Evolutionary conservation across 2,797 vertebrate genomes (phyloP).

Genomic region (Melanotaenia pygmaea): DNA sequence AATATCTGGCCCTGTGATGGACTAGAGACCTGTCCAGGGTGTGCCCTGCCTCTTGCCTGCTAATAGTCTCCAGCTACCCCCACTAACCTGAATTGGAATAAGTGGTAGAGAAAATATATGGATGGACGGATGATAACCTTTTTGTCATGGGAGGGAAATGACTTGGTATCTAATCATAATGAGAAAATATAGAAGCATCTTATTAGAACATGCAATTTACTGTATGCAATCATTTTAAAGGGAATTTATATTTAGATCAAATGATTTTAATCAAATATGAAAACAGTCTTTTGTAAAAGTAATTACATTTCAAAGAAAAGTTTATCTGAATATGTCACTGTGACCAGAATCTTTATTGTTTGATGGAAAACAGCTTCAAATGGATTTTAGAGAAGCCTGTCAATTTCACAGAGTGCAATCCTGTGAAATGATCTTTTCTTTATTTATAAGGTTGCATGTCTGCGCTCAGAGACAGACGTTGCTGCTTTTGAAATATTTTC

Average conservation of each 20-base stretch:
- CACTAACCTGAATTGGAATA: no score
- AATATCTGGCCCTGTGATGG: no score
- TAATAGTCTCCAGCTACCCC: no score
- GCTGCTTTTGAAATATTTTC: background rate
- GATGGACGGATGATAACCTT: no score
- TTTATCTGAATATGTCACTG: background rate
- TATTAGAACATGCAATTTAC: background rate
- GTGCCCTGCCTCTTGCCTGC: no score
- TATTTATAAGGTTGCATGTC: background rate
- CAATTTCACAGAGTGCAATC: background rate
- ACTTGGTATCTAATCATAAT: background rate
- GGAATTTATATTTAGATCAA: background rate
- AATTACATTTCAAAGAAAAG: no score
- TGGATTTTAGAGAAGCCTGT: background rate
- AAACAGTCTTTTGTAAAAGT: no score
- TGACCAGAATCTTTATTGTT: background rate
- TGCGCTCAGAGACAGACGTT: background rate
- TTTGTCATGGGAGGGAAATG: background rate
- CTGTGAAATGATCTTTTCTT: background rate
- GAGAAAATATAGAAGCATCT: background rate
- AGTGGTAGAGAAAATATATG: no score
- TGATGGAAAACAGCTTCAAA: background rate
- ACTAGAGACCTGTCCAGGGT: no score
- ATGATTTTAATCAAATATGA: background rate
- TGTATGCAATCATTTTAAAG: background rate